phyloP scores from a whole-genome alignment of 1,140 invertebrate genomes.

The Cardiocondyla obscurior region DNA sequence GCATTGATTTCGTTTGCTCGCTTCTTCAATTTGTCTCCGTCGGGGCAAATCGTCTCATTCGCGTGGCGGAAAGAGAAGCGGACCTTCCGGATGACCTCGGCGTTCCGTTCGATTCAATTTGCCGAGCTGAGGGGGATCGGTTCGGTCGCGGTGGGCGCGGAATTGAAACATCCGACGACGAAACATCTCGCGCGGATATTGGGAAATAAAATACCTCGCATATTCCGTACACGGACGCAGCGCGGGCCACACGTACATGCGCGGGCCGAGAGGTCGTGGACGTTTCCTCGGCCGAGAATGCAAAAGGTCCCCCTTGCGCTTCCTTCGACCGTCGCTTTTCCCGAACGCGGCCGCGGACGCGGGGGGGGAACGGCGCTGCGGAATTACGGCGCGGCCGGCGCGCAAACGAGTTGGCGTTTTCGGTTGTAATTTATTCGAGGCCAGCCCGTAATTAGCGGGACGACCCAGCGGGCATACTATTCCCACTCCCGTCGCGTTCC shows the following conservation, averaged over 20 bases:
- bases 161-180: conserved; percentile 75
- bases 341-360: background rate
- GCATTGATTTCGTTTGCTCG: too few relatives aligned
- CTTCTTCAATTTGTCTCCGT: conserved; percentile 25
- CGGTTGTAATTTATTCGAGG: conserved; percentile 80
- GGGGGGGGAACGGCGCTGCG: conserved; percentile 37
- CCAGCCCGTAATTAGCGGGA: conserved; percentile 79
- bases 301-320: background rate
- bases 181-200: conserved; percentile 64
- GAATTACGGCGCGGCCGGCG: conserved; percentile 60
- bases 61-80: background rate
- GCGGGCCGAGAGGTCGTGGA: background rate
- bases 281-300: conserved; percentile 55
- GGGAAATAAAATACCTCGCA: conserved; percentile 79
- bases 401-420: conserved; percentile 75
- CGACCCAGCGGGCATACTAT: conserved; percentile 76
- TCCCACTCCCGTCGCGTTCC: conserved; percentile 74
- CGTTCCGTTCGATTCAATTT: conserved; percentile 71
- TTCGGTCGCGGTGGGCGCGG: conserved; percentile 57
- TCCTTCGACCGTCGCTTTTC: conserved; percentile 52
- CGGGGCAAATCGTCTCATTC: background rate
- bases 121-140: conserved; percentile 40
- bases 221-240: conserved; percentile 65
- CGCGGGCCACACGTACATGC: background rate
- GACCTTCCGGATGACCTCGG: background rate